Evolutionary conservation across 2,797 vertebrate genomes (phyloP).

Genomic region (Eutrigla gurnardus): DNA sequence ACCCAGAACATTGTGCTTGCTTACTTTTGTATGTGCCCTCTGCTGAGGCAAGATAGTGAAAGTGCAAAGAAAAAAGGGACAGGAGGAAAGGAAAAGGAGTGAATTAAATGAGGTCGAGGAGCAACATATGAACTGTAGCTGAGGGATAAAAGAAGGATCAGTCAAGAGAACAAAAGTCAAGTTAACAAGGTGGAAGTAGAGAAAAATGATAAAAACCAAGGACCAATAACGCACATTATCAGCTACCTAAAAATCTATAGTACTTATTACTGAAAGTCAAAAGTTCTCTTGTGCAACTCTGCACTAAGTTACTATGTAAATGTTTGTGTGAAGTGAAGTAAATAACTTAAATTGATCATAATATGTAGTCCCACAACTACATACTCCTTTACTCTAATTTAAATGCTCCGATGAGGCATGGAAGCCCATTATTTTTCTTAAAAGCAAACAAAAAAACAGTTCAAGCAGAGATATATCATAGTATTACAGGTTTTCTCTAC

Average conservation of each 20-base stretch:
- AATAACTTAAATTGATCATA: not conserved
- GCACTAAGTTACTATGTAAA: not conserved
- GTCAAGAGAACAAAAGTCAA: slow-evolving; percentile 67
- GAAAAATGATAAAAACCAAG: slow-evolving; percentile 59
- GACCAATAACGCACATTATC: slow-evolving; percentile 77
- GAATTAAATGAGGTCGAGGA: slow-evolving; percentile 72
- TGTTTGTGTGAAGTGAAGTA: slow-evolving; percentile 6
- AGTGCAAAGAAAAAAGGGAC: slow-evolving; percentile 46
- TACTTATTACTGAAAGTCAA: slow-evolving; percentile 10
- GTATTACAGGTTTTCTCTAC: not conserved
- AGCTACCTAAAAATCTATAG: slow-evolving; percentile 26
- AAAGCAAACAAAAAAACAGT: not conserved
- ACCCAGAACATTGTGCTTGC: slow-evolving; percentile 80
- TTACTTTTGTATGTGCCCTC: slow-evolving; percentile 70
- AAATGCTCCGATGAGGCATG: not conserved
- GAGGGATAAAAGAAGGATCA: slow-evolving; percentile 69
- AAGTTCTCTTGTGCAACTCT: slow-evolving; percentile 14
- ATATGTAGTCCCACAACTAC: not conserved
- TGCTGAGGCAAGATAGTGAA: slow-evolving; percentile 74
- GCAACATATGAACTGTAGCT: slow-evolving; percentile 61
- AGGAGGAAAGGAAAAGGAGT: slow-evolving; percentile 50
- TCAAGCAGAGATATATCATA: not conserved
- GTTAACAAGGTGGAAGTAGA: slow-evolving; percentile 66
- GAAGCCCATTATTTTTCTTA: not conserved
- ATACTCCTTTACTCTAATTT: not conserved